Evolutionary conservation across 2,888 invertebrate genomes (phyloP).

Genomic region (Chalcosyrphus nemorum): DNA sequence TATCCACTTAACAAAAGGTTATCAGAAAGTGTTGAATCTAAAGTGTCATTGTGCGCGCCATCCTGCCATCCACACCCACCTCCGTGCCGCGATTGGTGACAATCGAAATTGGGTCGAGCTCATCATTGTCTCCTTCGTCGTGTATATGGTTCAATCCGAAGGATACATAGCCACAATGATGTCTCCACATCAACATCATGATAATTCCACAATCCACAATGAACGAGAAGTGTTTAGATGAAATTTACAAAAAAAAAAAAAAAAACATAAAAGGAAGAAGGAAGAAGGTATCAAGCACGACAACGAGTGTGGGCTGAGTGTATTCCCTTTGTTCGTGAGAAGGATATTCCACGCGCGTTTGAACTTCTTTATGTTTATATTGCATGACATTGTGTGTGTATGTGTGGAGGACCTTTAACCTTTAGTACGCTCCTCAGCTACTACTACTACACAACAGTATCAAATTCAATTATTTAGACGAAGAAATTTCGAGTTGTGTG

Average conservation of each 20-base stretch:
- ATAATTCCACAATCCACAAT: conserved; percentile 44
- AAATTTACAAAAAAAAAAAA: conserved; percentile 5
- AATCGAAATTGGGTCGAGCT: conserved; percentile 42
- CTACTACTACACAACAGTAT: conserved; percentile 59
- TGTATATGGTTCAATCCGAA: conserved; percentile 19
- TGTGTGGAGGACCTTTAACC: conserved; percentile 60
- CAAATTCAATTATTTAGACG: conserved; percentile 63
- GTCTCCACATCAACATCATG: conserved; percentile 17
- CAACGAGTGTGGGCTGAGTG: background rate
- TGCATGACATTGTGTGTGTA: conserved; percentile 3
- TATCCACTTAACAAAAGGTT: conserved; percentile 56
- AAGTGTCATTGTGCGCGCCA: conserved; percentile 35
- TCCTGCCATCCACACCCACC: too few species aligned
- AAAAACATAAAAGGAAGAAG: too few species aligned
- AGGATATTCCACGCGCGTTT: conserved; percentile 25
- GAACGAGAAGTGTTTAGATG: conserved; percentile 32
- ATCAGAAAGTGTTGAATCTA: conserved; percentile 31
- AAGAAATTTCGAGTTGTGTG: conserved; percentile 46
- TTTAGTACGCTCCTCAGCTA: conserved; percentile 27
- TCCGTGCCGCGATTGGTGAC: background rate
- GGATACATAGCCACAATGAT: conserved; percentile 26
- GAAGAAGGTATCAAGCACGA: background rate
- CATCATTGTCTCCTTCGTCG: conserved; percentile 18
- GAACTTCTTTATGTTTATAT: conserved; percentile 4
- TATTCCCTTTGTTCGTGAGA: conserved; percentile 7